Conservation (phyloP, 2,797 vertebrate species). For the Morus bassanus region DNA sequence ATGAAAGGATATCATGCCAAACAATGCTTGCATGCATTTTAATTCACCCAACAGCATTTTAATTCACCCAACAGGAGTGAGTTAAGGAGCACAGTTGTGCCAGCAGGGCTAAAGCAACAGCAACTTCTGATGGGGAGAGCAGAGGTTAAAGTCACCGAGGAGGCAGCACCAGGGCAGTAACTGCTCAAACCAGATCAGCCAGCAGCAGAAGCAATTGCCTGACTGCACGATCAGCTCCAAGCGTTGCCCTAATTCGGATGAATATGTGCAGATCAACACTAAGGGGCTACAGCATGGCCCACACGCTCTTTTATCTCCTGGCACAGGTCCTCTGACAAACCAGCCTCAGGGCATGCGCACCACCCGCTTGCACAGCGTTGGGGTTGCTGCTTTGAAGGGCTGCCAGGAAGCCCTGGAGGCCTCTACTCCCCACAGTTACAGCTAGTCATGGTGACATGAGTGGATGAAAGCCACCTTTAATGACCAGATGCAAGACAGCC, state of each 20-base stretch:
- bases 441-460: background rate
- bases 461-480: background rate
- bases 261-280: background rate
- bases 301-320: background rate
- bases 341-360: background rate
- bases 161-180: background rate
- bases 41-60: background rate
- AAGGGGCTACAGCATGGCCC: background rate
- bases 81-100: background rate
- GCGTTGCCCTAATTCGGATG: background rate
- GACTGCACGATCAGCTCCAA: background rate
- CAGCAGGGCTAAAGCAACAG: background rate
- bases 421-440: background rate
- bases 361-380: rapidly evolving
- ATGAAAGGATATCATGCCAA: background rate
- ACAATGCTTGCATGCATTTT: background rate
- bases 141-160: background rate
- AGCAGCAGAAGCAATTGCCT: background rate
- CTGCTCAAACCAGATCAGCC: background rate
- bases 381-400: background rate
- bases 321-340: background rate
- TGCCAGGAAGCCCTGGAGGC: background rate
- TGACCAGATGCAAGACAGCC: background rate
- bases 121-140: background rate
- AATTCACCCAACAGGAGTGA: background rate